Base-by-base conservation (phyloP, 2,888 invertebrate species). In the Drosophila rellima region DNA sequence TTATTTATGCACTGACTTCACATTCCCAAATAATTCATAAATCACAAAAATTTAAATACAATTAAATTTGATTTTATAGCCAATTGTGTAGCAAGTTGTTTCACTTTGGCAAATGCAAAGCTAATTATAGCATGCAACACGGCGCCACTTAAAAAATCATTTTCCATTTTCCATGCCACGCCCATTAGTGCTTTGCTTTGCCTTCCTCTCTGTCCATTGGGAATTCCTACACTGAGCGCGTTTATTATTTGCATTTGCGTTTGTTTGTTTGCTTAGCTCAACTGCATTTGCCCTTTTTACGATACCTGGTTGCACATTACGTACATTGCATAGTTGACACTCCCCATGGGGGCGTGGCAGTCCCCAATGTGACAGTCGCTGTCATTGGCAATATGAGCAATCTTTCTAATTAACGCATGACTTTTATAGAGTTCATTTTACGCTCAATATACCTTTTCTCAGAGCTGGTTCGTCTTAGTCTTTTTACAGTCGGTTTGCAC, bases 131-230 rank as follows among this genome's bases (percentile, higher is more conserved):
- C 67, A 68, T 54, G 74, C 67, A 68, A 44, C 42, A 11, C 18
- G 73, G 65, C 70, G 82, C 61, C 85, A 89, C 82, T 82, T 80
- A 75, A 73, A 71, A 77, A 73, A 20, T 60, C 42, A 54, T 74
- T 69, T 57, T 18, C 35, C 48, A 29, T 29, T n/a, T 33, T 2
- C 15, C 18, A 39, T 61, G 73, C 80, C 88, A 87, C 88, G 74
- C 81, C 85, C 79, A 23, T 17, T 37, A 6, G 37, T 37, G 13
- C 47, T 35, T 8, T 29, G n/a, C 18, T 26, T 29, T 29, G 40
- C 13, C 10, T 23, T 44, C 31, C 42, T 23, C 26, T 35, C 7
- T n/a, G 37, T 47, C 61, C 55, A 13, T 31, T 39, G 61, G 56
- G 61, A 62, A 26, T 48, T 29, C 29, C 29, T 37, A 11, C 39